phyloP scores from a whole-genome alignment of 2,888 invertebrate species.

The Disparrhopalites patrizii region DNA sequence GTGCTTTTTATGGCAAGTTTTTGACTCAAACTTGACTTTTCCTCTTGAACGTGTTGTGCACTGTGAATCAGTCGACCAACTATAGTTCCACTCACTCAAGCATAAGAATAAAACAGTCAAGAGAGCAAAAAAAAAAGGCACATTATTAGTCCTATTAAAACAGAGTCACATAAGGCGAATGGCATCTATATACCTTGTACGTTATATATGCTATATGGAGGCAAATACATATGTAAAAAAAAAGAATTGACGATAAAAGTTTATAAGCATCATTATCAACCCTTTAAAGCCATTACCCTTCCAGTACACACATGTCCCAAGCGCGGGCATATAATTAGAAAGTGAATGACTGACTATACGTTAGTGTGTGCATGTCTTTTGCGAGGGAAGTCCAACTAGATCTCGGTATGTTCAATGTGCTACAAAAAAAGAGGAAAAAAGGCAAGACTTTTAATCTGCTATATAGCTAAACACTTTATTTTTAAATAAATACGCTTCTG shows the following conservation, averaged over 20 bases:
- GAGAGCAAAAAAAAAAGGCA: slow-evolving; percentile 5
- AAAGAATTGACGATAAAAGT: slow-evolving; percentile 5
- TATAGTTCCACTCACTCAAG: slow-evolving; percentile 9
- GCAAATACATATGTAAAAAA: background rate
- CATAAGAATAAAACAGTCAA: background rate
- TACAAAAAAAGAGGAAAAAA: too few relatives aligned
- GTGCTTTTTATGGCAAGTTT: background rate
- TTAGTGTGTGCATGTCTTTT: too few relatives aligned
- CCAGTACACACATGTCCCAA: too few relatives aligned
- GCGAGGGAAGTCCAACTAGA: too few relatives aligned
- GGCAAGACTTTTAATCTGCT: background rate
- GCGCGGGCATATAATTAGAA: too few relatives aligned
- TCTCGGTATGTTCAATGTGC: too few relatives aligned
- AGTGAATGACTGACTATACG: too few relatives aligned
- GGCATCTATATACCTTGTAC: background rate
- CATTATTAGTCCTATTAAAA: background rate
- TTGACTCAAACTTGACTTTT: slow-evolving; percentile 6
- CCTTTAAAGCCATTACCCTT: too few relatives aligned
- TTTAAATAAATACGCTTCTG: background rate
- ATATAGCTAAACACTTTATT: background rate
- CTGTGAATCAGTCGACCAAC: slow-evolving; percentile 10
- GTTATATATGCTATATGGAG: background rate
- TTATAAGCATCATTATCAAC: background rate
- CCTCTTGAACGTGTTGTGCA: slow-evolving; percentile 2
- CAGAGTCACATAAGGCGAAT: too few relatives aligned